Evolutionary conservation across 1,140 invertebrate species (phyloP), one percentile per base, ranked within the genome.

Genomic region (Wiebesia pumilae): DNA sequence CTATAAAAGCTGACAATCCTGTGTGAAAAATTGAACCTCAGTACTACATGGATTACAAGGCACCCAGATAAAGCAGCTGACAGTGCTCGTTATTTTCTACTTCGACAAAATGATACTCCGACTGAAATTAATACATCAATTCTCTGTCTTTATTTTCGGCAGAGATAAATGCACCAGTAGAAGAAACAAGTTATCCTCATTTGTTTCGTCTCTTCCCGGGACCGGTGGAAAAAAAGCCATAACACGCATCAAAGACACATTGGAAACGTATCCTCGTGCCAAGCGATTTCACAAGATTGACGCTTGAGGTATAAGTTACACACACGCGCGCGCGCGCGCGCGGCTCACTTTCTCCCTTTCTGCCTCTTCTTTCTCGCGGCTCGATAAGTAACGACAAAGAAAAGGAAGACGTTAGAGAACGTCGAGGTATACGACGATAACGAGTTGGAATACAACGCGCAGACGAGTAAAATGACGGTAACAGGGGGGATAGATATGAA

Each of bases 211-310:
- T 78, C 71, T 2, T 24, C 16, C 21, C 3, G 21, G 30, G 35
- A 38, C 27, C 27, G 24, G 9, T 67, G 51, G 65, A 43, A 82
- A 16, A 62, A 24, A 27, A 38, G 67, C 19, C 24, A 14, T 51
- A 43, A 43, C 27, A 69, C n/a, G 62, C 38, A 79, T 27, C 19
- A 43, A 62, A 73, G 62, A 79, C 10, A 33, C 77, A 54, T 69
- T 33, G 21, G 77, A 80, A 73, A 81, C 43, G 43, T 85, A 79
- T 79, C 58, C 33, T 27, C 38, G 43, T 81, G 77, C 84, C 77
- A 47, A 47, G 77, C 84, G 78, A 85, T 85, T 85, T 85, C 84
- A 67, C 65, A 58, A 78, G 83, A 85, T 62, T 73, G 65, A 85
- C 81, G 43, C 77, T 51, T 24, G 2, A 30, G n/a, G 38, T 78